phyloP scores from a whole-genome alignment of 2,113 vertebrate species.

The Phycodurus eques region DNA sequence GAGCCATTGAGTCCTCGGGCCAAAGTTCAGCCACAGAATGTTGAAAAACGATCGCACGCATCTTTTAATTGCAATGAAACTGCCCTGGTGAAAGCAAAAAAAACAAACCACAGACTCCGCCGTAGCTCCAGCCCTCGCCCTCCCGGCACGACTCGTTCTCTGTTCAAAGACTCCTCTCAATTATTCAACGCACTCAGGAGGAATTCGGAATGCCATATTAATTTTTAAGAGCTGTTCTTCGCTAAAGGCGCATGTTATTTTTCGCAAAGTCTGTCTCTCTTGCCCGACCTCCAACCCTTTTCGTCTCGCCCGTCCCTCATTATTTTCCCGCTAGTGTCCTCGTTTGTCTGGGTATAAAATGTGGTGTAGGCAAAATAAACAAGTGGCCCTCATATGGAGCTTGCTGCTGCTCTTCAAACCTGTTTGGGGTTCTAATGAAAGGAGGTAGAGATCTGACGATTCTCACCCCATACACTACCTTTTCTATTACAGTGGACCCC shows the following conservation, averaged over 20 bases:
- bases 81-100: background rate
- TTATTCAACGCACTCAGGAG: conserved; percentile 69
- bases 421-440: conserved; percentile 48
- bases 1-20: background rate
- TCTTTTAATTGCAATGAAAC: conserved; percentile 4
- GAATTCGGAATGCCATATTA: conserved; percentile 70
- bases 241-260: conserved; percentile 52
- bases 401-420: conserved; percentile 33
- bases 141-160: conserved; percentile 42
- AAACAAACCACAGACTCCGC: conserved; percentile 3
- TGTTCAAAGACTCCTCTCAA: conserved; percentile 62
- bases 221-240: conserved; percentile 70
- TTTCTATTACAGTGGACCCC: background rate
- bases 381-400: conserved; percentile 24
- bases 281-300: conserved; percentile 23
- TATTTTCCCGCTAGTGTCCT: conserved; percentile 59
- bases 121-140: conserved; percentile 10
- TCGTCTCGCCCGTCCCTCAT: conserved; percentile 45
- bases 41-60: background rate
- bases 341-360: conserved; percentile 61
- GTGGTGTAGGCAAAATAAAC: conserved; percentile 51
- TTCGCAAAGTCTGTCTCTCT: conserved; percentile 31
- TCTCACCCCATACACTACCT: conserved; percentile 11
- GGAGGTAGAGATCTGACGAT: conserved; percentile 35
- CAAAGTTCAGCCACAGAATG: background rate